A percentile compares a stretch with the other conserved stretches of the same genome.
Conservation (phyloP, 2,797 vertebrate genomes). For the Amazona finschi region DNA sequence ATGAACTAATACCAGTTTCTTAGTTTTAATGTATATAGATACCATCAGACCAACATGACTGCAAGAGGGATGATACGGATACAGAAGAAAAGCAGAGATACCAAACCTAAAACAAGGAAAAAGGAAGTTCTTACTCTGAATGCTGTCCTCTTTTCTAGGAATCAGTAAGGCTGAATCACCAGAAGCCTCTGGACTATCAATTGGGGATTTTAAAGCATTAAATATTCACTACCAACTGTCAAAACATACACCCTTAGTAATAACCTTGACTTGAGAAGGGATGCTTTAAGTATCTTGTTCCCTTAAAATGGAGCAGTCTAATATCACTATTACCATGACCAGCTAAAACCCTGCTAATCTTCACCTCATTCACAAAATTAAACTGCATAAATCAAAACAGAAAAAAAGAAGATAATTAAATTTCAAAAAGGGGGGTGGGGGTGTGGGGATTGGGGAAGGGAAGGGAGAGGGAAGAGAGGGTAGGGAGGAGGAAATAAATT, state of each 20-base stretch:
- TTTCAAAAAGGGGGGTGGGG: background rate
- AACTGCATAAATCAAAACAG: background rate
- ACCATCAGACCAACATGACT: background rate
- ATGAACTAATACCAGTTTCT: background rate
- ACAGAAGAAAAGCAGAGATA: background rate
- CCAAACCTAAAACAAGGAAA: background rate
- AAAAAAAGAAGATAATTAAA: background rate
- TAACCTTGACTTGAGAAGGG: background rate
- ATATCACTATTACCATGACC: background rate
- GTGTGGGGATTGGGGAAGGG: accelerated
- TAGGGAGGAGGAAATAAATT: background rate
- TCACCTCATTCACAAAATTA: background rate
- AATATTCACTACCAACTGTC: background rate
- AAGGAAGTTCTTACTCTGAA: background rate
- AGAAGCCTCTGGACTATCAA: background rate
- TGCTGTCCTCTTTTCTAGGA: background rate
- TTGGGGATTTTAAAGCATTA: background rate
- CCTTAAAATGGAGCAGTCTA: background rate
- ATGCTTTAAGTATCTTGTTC: background rate
- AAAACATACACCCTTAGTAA: background rate
- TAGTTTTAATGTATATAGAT: background rate
- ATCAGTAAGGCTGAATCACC: background rate
- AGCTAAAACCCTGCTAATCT: background rate
- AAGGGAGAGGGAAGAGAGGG: background rate
- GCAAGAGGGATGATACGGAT: background rate